phyloP scores from a whole-genome alignment of 2,888 invertebrate genomes.

The Drosophila quasianomalipes region DNA sequence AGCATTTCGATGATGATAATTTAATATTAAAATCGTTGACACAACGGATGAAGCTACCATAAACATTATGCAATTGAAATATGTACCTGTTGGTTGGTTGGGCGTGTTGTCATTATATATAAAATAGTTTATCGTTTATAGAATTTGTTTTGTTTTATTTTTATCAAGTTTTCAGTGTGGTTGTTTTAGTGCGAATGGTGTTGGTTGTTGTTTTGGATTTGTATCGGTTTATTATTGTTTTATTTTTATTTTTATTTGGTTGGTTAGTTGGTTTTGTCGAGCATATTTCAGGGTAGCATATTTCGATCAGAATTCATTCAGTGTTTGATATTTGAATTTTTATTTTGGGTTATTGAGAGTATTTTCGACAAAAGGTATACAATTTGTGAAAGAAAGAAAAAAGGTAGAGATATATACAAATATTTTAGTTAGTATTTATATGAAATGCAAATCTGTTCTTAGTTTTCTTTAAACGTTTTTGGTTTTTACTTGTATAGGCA shows the following conservation, averaged over 20 bases:
- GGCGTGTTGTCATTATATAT: slow-evolving; percentile 83
- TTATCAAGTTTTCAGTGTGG: slow-evolving; percentile 30
- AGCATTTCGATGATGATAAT: slow-evolving; percentile 98
- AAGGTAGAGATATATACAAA: slow-evolving; percentile 80
- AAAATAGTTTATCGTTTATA: slow-evolving; percentile 51
- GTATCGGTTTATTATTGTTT: slow-evolving; percentile 36
- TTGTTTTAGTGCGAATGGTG: slow-evolving; percentile 58
- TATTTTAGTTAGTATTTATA: slow-evolving; percentile 72
- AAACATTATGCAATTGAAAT: slow-evolving; percentile 99
- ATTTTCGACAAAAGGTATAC: slow-evolving; percentile 62
- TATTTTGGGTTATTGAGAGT: slow-evolving; percentile 47
- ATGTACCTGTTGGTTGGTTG: slow-evolving; percentile 90
- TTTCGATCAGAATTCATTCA: slow-evolving; percentile 73
- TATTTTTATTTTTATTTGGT: slow-evolving; percentile 33
- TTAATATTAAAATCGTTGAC: slow-evolving; percentile 98
- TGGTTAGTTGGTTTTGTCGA: slow-evolving; percentile 48
- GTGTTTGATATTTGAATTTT: slow-evolving; percentile 49
- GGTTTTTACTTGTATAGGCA: slow-evolving; percentile 29
- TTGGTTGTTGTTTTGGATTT: slow-evolving; percentile 42
- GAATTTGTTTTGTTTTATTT: slow-evolving; percentile 24
- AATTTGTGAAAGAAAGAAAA: slow-evolving; percentile 71
- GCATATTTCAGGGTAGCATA: slow-evolving; percentile 76
- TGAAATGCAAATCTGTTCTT: slow-evolving; percentile 58
- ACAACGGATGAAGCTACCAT: slow-evolving; percentile 99
- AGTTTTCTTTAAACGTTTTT: slow-evolving; percentile 24